Evolutionary conservation across 2,888 invertebrate genomes (phyloP), one percentile per base, ranked within the genome.

Genomic region (Ferrisia virgata): DNA sequence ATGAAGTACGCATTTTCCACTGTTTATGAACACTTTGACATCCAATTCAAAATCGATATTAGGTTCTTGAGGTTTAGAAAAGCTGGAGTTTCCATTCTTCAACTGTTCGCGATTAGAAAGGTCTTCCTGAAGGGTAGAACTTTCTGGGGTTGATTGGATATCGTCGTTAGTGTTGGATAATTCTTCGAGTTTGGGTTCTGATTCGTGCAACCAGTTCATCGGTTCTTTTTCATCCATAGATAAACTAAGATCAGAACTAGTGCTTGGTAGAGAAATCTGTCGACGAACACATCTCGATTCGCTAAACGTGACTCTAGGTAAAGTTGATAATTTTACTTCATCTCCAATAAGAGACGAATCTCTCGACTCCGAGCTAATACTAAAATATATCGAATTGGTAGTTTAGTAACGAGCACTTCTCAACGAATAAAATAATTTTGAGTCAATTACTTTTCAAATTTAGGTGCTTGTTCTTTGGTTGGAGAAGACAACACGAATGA

Each of bases 1-100:
- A 88, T 98, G 98, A 47, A 99, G 91, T 40, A 97, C 97, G 89
- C 98, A 99, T 89, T 98, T 97, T 9, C 98, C 98, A 87, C 96
- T 96, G 89, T 97, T 98, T 85, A 99, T 96, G 87, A 97, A 92
- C 72, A 98, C 97, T 89, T 97, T 97, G 6, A 99, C 95, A 88
- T 98, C 98, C 87, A 99, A 90, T 88, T 98, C 97, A 88, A 99
- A 94, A 89, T 98, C 98, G 84, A 98, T 95, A 88, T 95, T 97
- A 0, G 98, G 97, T 87, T 97, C 97, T 84, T 93, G 91, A 0
- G 92, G 91, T 88, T 93, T 86, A 58, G 85, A 85, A 69, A 82
- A 78, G 47, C 78, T 53, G 13, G 40, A 15, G 5, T 58, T 79
- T 31, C 43, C 79, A 40, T 79, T 84, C 13, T 79, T 79, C 43